Conservation (phyloP, 2,113 vertebrate species). For the Festucalex cinctus region DNA sequence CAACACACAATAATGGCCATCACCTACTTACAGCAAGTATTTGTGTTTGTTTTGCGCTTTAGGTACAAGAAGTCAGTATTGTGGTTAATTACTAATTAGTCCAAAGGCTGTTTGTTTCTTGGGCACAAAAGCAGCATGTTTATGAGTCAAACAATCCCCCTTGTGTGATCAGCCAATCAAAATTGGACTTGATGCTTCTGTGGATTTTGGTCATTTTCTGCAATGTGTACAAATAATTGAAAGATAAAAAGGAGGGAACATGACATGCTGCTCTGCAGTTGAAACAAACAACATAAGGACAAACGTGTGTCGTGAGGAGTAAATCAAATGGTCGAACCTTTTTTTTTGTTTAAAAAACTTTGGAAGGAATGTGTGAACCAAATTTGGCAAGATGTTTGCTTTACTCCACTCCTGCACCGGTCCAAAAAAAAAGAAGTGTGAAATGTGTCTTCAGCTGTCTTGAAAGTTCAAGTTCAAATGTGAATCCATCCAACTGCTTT, state of each 20-base stretch:
- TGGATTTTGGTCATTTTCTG: not conserved
- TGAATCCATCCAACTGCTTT: too few species aligned
- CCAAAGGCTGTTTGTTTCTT: conserved; percentile 57
- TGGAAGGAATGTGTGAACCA: not conserved
- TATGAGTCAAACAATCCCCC: conserved; percentile 33
- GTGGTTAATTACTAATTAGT: conserved; percentile 21
- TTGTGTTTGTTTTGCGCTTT: conserved; percentile 60
- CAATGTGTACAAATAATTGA: conserved; percentile 14
- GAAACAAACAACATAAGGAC: conserved; percentile 55
- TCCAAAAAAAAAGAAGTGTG: conserved; percentile 19
- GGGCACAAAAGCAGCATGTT: conserved; percentile 70
- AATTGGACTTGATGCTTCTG: not conserved
- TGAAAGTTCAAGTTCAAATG: conserved; percentile 11
- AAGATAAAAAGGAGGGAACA: conserved; percentile 29
- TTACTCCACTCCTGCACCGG: conserved; percentile 50
- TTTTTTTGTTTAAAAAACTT: not conserved
- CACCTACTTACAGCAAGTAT: conserved; percentile 48
- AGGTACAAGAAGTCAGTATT: conserved; percentile 13
- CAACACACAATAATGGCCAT: conserved; percentile 52
- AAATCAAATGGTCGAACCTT: conserved; percentile 54
- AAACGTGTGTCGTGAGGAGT: conserved; percentile 44
- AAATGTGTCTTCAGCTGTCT: conserved; percentile 78
- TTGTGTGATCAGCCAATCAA: not conserved
- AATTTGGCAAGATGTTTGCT: conserved; percentile 56
- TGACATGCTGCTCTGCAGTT: conserved; percentile 71